These are phyloP conservation scores for Mellilla xanthometata DNA, from an alignment of 2,888 invertebrate species.

Conservation along the genomic window DNA sequence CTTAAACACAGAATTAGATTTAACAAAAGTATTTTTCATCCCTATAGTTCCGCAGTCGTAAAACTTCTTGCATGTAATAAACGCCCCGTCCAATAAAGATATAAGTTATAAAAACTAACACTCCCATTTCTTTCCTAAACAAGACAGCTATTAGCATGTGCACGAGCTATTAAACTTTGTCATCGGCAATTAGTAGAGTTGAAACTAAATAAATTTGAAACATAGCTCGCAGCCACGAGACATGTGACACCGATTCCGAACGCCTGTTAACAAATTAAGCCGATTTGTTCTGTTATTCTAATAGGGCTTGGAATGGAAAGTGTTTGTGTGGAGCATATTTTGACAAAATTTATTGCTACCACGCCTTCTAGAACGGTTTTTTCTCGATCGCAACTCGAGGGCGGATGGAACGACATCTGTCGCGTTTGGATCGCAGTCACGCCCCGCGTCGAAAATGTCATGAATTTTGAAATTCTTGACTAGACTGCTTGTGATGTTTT, in stretches of 20 bases:
- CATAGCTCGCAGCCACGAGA: constrained; percentile 55
- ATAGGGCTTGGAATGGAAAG: constrained; percentile 75
- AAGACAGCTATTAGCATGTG: constrained; percentile 65
- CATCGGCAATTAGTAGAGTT: constrained; percentile 77
- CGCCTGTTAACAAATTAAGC: constrained; percentile 80
- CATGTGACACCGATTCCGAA: constrained; percentile 77
- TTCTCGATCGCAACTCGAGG: constrained; percentile 50
- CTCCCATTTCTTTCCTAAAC: constrained; percentile 14
- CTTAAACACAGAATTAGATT: no score
- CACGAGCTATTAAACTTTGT: constrained; percentile 73
- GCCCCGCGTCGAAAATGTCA: constrained; percentile 53
- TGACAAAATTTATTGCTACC: constrained; percentile 82
- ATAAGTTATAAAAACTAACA: no score
- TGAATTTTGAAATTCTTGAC: constrained; percentile 57
- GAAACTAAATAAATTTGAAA: constrained; percentile 68
- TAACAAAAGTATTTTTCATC: no score
- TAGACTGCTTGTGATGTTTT: no score
- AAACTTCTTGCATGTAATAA: no score
- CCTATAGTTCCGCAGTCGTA: no score
- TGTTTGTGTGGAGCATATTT: constrained; percentile 79
- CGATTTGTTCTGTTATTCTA: constrained; percentile 82
- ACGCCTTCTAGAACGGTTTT: constrained; percentile 74
- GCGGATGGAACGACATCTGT: constrained; percentile 76
- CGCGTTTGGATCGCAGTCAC: constrained; percentile 64
- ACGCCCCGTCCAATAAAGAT: background rate